Conservation (phyloP, 2,113 vertebrate species). For the Spea multiplicata region DNA sequence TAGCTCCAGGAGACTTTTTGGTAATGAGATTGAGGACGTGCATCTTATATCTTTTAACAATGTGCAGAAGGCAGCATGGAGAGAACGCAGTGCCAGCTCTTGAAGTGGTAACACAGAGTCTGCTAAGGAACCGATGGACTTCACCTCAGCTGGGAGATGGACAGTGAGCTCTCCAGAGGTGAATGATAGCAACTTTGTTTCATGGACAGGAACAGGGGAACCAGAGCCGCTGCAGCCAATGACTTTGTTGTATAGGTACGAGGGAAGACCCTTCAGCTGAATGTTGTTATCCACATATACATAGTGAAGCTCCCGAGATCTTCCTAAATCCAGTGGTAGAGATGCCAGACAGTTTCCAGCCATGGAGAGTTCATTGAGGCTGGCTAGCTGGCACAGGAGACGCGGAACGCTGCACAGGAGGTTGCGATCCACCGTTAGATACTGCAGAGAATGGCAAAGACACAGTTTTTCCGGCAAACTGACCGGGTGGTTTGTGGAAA, state of each 20-base stretch:
- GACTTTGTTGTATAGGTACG: slow-evolving; percentile 91
- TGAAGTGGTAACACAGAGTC: slow-evolving; percentile 86
- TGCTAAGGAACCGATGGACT: slow-evolving; percentile 76
- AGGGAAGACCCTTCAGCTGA: slow-evolving; percentile 79
- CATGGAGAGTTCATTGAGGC: slow-evolving; percentile 95
- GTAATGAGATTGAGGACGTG: slow-evolving; percentile 79
- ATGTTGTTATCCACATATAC: slow-evolving; percentile 89
- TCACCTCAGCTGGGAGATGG: slow-evolving; percentile 87
- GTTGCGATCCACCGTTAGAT: slow-evolving; percentile 88
- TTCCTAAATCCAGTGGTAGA: slow-evolving; percentile 89
- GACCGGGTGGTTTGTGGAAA: slow-evolving; percentile 86
- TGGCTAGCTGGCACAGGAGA: slow-evolving; percentile 88
- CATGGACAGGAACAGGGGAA: slow-evolving; percentile 68
- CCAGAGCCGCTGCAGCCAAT: slow-evolving; percentile 94
- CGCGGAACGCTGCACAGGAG: slow-evolving; percentile 80
- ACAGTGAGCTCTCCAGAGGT: slow-evolving; percentile 72
- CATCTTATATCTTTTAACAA: slow-evolving; percentile 71
- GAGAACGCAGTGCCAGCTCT: slow-evolving; percentile 83
- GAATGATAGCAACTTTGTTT: slow-evolving; percentile 72
- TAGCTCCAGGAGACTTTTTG: slow-evolving; percentile 85
- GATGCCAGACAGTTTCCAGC: slow-evolving; percentile 86
- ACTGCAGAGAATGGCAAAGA: slow-evolving; percentile 89
- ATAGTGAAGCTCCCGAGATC: slow-evolving; percentile 86
- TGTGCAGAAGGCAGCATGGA: slow-evolving; percentile 69
- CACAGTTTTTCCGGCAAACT: slow-evolving; percentile 84